Evolutionary conservation across 2,113 vertebrate species (phyloP).

Genomic region (Aix galericulata): DNA sequence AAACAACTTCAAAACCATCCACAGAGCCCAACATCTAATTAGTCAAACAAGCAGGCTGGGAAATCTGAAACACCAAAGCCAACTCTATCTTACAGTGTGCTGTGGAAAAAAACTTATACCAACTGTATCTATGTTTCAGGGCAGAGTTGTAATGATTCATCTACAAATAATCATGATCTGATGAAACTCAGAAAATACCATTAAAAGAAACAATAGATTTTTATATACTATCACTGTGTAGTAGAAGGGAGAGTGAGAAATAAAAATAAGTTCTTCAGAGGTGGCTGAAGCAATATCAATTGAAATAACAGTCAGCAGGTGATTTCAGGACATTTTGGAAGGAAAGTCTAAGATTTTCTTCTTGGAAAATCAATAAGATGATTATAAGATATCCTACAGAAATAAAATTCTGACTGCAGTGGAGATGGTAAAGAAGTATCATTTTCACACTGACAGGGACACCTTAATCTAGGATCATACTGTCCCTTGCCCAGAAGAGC

Average conservation of each 20-base stretch:
- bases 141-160: background rate
- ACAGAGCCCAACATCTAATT: conserved; percentile 24
- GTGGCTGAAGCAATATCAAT: background rate
- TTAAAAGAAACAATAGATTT: background rate
- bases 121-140: background rate
- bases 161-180: background rate
- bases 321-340: background rate
- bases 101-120: background rate
- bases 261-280: background rate
- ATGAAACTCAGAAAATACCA: background rate
- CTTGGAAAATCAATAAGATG: background rate
- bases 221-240: background rate
- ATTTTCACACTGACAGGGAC: background rate
- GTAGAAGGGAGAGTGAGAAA: background rate
- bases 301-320: fast-evolving
- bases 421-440: background rate
- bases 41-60: conserved; percentile 43
- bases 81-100: background rate
- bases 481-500: background rate
- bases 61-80: conserved; percentile 30
- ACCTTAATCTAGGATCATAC: background rate
- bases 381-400: background rate
- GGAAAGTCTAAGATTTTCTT: background rate
- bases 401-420: background rate
- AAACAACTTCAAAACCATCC: conserved; percentile 45